phyloP scores from a whole-genome alignment of 2,888 invertebrate species.

The Julus scanicus region DNA sequence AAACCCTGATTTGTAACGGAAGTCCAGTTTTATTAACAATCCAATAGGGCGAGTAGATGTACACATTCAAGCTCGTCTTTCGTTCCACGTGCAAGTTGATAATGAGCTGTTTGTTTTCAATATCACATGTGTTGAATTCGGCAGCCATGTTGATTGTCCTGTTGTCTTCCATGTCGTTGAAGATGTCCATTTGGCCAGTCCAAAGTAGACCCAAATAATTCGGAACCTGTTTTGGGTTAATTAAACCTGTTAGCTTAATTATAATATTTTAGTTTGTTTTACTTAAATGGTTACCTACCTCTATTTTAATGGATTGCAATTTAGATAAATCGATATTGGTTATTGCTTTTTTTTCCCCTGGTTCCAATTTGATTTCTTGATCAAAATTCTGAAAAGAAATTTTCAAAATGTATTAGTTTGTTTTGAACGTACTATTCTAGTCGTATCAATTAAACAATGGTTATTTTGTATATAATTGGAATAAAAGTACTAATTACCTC shows the following conservation, averaged over 20 bases:
- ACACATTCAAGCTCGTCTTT: constrained; percentile 72
- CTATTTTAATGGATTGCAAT: constrained; percentile 66
- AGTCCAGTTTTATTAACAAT: constrained; percentile 88
- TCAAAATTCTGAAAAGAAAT: constrained; percentile 53
- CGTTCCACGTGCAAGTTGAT: constrained; percentile 76
- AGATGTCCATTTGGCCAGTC: constrained; percentile 77
- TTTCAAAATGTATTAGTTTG: too few relatives aligned
- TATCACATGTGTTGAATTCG: constrained; percentile 74
- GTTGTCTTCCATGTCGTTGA: constrained; percentile 73
- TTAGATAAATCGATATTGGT: constrained; percentile 75
- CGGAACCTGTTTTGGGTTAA: constrained; percentile 66
- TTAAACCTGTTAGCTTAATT: constrained; percentile 56
- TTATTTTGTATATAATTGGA: too few relatives aligned
- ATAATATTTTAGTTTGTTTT: not conserved
- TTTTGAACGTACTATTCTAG: too few relatives aligned
- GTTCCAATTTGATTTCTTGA: constrained; percentile 58
- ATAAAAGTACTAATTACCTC: not conserved
- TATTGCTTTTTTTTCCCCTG: constrained; percentile 75
- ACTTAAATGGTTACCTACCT: constrained; percentile 61
- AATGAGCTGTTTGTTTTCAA: constrained; percentile 74
- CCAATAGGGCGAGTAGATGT: constrained; percentile 86
- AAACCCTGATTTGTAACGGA: constrained; percentile 82
- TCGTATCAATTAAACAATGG: too few relatives aligned
- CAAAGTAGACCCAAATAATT: constrained; percentile 77
- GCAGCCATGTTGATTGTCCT: constrained; percentile 73